Conservation (phyloP, 1,140 invertebrate genomes). For the Diploscapter pachys region DNA sequence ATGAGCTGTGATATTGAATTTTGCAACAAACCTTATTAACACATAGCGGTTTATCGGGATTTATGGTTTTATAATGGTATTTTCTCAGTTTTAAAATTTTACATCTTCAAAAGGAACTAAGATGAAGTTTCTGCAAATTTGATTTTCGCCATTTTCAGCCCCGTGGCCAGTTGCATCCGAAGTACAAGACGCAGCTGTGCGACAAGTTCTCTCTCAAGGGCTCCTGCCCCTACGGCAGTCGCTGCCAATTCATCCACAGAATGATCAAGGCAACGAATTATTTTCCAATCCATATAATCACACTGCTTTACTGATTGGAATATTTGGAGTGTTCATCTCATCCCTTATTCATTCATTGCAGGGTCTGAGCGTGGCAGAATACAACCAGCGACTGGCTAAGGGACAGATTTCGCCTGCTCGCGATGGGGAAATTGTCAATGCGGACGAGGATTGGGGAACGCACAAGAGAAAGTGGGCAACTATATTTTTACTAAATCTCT, state of each 20-base stretch:
- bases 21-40: too few relatives aligned
- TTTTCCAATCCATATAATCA: too few relatives aligned
- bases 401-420: constrained; percentile 31
- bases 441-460: too few relatives aligned
- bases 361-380: constrained; percentile 32
- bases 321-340: background rate
- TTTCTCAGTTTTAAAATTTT: too few relatives aligned
- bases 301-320: too few relatives aligned
- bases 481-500: too few relatives aligned
- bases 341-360: background rate
- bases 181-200: constrained; percentile 97
- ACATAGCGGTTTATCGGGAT: too few relatives aligned
- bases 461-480: too few relatives aligned
- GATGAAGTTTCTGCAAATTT: background rate
- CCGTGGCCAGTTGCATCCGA: constrained; percentile 74
- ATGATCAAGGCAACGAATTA: constrained; percentile 17
- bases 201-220: constrained; percentile 91
- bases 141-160: constrained; percentile 11
- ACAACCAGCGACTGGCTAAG: constrained; percentile 13
- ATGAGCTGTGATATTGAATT: too few relatives aligned
- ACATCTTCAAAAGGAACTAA: too few relatives aligned
- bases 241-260: constrained; percentile 93
- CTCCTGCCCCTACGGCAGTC: constrained; percentile 95
- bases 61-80: too few relatives aligned
- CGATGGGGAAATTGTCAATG: constrained; percentile 30